Conservation (phyloP, 2,888 invertebrate species). For the Spisula solida region DNA sequence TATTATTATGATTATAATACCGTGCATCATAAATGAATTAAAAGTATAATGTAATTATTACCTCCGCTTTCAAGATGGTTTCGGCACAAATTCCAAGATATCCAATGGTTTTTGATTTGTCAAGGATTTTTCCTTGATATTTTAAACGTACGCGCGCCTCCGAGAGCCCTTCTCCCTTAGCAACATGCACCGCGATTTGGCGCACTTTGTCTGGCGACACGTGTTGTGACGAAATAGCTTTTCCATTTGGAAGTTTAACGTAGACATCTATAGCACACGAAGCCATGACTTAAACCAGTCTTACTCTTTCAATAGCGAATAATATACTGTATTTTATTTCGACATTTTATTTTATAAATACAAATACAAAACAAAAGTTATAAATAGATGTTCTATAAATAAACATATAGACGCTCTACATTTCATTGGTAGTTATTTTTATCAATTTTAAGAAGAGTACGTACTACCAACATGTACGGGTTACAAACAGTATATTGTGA, state of each 20-base stretch:
- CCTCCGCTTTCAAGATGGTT: slow-evolving; percentile 84
- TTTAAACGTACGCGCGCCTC: slow-evolving; percentile 77
- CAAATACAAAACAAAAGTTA: slow-evolving; percentile 1
- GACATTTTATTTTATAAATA: not conserved
- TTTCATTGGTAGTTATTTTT: slow-evolving; percentile 30
- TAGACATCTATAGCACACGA: slow-evolving; percentile 75
- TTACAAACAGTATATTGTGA: too few species aligned
- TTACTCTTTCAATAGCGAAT: not conserved
- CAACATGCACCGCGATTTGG: slow-evolving; percentile 72
- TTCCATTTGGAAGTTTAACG: slow-evolving; percentile 80
- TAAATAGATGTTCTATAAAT: slow-evolving; percentile 38
- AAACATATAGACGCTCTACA: not conserved
- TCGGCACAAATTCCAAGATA: slow-evolving; percentile 82
- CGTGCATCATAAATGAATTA: not conserved
- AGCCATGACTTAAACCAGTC: slow-evolving; percentile 71
- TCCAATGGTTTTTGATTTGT: slow-evolving; percentile 75
- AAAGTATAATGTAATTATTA: slow-evolving; percentile 57
- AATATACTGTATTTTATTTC: not conserved
- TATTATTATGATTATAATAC: too few species aligned
- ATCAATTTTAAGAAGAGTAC: not conserved
- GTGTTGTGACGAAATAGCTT: slow-evolving; percentile 74
- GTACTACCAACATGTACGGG: not conserved
- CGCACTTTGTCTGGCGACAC: slow-evolving; percentile 66
- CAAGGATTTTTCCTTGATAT: slow-evolving; percentile 83
- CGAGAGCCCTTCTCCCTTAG: slow-evolving; percentile 74